Evolutionary conservation across 2,888 invertebrate species (phyloP).

Genomic region (Axea sp.): DNA sequence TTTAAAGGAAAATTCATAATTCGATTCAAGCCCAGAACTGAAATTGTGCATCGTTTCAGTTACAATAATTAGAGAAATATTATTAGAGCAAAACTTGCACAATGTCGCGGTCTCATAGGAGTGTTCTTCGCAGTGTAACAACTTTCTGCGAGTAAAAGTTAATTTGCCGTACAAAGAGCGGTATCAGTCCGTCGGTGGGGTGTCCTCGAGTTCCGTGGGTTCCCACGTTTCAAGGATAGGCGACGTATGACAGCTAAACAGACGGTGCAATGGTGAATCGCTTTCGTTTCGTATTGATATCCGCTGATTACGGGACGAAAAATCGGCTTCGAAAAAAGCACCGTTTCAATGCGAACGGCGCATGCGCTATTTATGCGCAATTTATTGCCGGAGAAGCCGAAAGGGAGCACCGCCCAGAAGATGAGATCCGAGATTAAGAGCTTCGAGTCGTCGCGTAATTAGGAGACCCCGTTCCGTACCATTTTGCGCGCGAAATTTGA

Average conservation of each 20-base stretch:
- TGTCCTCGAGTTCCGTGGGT: conserved; percentile 37
- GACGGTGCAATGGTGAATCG: conserved; percentile 44
- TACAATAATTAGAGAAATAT: no score
- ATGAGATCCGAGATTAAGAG: conserved; percentile 18
- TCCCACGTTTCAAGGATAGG: conserved; percentile 54
- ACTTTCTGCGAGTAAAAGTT: conserved; percentile 38
- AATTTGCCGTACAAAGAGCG: conserved; percentile 38
- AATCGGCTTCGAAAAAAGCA: conserved; percentile 11
- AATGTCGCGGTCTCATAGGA: conserved; percentile 3
- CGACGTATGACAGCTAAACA: conserved; percentile 37
- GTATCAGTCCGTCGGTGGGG: conserved; percentile 6
- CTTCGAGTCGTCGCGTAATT: background rate
- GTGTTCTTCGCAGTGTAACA: conserved; percentile 9
- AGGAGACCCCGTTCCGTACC: background rate
- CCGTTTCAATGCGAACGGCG: conserved; percentile 27
- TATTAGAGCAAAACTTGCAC: conserved; percentile 4
- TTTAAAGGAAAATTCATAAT: no score
- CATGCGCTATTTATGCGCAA: conserved; percentile 19
- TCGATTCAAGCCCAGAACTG: no score
- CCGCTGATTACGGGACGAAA: conserved; percentile 32
- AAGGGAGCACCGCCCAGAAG: conserved; percentile 5
- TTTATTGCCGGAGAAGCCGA: conserved; percentile 23
- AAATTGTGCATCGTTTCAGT: no score
- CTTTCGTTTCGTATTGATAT: conserved; percentile 29
- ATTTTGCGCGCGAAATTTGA: no score